Conservation (phyloP, 2,797 vertebrate species). For the Margarornis squamiger region DNA sequence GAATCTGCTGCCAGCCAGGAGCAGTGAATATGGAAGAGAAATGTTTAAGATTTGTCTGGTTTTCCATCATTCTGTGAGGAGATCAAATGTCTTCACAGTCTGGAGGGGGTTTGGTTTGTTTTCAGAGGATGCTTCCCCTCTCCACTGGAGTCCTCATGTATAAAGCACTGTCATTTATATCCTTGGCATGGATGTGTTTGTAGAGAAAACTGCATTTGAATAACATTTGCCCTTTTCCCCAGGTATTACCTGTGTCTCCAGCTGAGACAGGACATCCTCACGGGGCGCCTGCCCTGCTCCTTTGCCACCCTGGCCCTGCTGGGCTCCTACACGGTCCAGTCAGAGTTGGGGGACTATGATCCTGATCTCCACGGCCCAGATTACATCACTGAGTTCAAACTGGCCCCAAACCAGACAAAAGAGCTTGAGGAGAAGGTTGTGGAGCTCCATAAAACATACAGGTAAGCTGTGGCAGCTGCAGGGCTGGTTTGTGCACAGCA, state of each 20-base stretch:
- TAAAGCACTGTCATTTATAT: neutral
- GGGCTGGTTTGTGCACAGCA: neutral
- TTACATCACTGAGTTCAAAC: slow-evolving; percentile 88
- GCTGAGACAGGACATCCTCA: slow-evolving; percentile 91
- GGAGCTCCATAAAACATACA: slow-evolving; percentile 95
- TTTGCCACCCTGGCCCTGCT: slow-evolving; percentile 94
- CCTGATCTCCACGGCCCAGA: slow-evolving; percentile 86
- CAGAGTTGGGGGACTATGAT: slow-evolving; percentile 94
- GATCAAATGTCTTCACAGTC: neutral
- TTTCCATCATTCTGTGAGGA: neutral
- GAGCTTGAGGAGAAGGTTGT: slow-evolving; percentile 96
- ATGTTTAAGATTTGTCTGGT: neutral
- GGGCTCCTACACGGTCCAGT: slow-evolving; percentile 95
- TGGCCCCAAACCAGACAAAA: slow-evolving; percentile 91
- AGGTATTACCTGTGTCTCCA: slow-evolving; percentile 95
- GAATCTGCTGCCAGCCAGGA: neutral
- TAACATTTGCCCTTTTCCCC: neutral
- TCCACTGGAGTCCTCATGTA: neutral
- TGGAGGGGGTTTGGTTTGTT: neutral
- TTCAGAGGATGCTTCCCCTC: neutral
- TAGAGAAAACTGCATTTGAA: neutral
- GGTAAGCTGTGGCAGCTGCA: slow-evolving; percentile 57
- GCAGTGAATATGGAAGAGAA: neutral
- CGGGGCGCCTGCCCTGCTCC: slow-evolving; percentile 90
- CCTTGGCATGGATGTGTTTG: neutral